Evolutionary conservation across 2,113 vertebrate genomes (phyloP).

Genomic region (Alouatta palliata): DNA sequence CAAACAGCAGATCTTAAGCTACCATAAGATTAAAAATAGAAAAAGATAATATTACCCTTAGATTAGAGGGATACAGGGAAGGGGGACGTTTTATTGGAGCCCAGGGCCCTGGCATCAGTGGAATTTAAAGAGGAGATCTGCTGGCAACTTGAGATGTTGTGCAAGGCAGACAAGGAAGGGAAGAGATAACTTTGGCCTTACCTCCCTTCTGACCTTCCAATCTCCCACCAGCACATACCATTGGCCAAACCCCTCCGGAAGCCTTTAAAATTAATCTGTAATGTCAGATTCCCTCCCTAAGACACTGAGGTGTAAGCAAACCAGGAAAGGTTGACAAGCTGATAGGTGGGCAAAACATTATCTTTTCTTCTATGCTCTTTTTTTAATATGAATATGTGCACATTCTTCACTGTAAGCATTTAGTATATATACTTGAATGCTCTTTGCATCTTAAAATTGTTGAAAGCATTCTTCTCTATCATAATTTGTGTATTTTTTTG

Average conservation of each 20-base stretch:
- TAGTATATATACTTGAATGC: fast-evolving
- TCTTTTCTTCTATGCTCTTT: neutral
- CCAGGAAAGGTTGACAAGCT: too few relatives aligned
- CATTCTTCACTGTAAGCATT: neutral
- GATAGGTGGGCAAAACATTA: neutral
- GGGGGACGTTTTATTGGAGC: neutral
- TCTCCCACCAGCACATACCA: neutral
- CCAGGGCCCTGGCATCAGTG: too few relatives aligned
- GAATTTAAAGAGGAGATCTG: neutral
- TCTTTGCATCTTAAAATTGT: neutral
- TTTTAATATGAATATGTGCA: neutral
- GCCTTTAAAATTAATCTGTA: neutral
- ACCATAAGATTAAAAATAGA: neutral
- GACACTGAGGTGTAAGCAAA: neutral
- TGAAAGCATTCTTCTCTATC: neutral
- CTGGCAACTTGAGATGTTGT: neutral
- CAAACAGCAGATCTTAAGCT: neutral
- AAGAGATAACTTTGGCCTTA: neutral
- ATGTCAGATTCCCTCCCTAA: neutral
- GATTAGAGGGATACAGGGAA: neutral
- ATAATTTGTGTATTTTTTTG: neutral
- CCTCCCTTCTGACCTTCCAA: neutral
- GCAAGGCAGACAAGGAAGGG: neutral
- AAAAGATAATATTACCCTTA: neutral
- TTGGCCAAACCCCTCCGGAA: neutral